phyloP scores from a whole-genome alignment of 2,113 vertebrate genomes.

The Centropristis striata region DNA sequence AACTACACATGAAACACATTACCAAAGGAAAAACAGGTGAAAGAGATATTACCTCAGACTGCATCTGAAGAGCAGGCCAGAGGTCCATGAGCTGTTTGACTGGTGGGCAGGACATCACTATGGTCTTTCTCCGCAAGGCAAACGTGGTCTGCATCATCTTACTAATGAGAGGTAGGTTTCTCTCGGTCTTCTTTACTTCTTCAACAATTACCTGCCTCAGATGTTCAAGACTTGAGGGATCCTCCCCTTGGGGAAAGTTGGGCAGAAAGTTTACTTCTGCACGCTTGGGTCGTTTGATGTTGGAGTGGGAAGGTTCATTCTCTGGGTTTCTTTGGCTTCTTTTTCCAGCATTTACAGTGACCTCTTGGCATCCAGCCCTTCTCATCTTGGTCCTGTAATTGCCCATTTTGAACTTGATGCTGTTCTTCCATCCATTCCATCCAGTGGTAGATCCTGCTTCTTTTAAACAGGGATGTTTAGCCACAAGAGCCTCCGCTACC shows the following conservation, averaged over 20 bases:
- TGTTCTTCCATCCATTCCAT: conserved; percentile 61
- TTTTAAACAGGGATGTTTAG: conserved; percentile 35
- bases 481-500: conserved; percentile 47
- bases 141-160: background rate
- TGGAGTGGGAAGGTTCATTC: conserved; percentile 37
- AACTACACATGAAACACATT: conserved; percentile 27
- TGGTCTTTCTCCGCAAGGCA: background rate
- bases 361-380: conserved; percentile 46
- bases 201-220: conserved; percentile 40
- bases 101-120: background rate
- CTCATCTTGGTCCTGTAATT: conserved; percentile 31
- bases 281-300: conserved; percentile 44
- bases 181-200: too few relatives aligned
- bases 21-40: background rate
- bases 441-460: conserved; percentile 51
- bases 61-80: background rate
- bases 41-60: background rate
- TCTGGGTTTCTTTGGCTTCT: conserved; percentile 45
- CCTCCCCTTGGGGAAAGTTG: conserved; percentile 48
- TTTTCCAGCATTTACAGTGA: conserved; percentile 58
- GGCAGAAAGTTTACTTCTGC: conserved; percentile 60
- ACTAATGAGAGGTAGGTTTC: background rate
- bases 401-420: conserved; percentile 54
- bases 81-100: background rate
- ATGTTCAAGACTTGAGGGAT: conserved; percentile 43